Evolutionary conservation across 1,140 invertebrate genomes (phyloP), one percentile per base, ranked within the genome.

Genomic region (Lanistes nyassanus): DNA sequence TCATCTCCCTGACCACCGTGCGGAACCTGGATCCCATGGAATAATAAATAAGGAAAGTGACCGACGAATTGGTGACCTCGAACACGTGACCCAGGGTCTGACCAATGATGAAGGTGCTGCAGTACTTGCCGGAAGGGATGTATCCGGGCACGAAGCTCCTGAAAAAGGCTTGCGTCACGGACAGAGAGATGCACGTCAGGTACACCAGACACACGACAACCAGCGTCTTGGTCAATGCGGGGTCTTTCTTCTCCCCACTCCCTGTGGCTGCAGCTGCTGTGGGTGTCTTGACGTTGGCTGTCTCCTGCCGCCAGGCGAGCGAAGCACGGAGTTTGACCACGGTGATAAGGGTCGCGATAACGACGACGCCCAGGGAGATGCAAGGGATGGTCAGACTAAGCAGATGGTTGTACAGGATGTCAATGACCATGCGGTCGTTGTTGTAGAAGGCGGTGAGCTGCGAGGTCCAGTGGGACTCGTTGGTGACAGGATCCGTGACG

Each of bases 361-460:
- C 53, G 7, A 70, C 53, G 31, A 56, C 68, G 16, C 19, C 68
- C 47, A 70, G 68, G 5, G 68, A 56, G 26, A 70, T 0, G n/a
- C 68, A 56, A 34, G 68, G 68, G 26, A 70, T 56, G 53, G 68
- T 36, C 31, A 70, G 68, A n/a, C 31, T 70, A 19, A 70, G 68
- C 26, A 70, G 68, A 23, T 70, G 53, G 68, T 70, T 56, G 68
- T 70, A 70, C 11, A 70, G 53, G 68, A 70, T 55, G 53, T 70
- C 68, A 51, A 70, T 70, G 26, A 70, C 53, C 51, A 37, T 13
- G 11, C 53, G n/a, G 51, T 70, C 16, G 68, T 55, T 42, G 13
- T 4, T 31, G 68, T 70, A 70, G 51, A 70, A 58, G 47, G 26
- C 9, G 53, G 51, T 70, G 13, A 70, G 68, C 16, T 31, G 68